Evolutionary conservation across 1,140 invertebrate species (phyloP), one percentile per base, ranked within the genome.

Genomic region (Sarcophaga peregrina): DNA sequence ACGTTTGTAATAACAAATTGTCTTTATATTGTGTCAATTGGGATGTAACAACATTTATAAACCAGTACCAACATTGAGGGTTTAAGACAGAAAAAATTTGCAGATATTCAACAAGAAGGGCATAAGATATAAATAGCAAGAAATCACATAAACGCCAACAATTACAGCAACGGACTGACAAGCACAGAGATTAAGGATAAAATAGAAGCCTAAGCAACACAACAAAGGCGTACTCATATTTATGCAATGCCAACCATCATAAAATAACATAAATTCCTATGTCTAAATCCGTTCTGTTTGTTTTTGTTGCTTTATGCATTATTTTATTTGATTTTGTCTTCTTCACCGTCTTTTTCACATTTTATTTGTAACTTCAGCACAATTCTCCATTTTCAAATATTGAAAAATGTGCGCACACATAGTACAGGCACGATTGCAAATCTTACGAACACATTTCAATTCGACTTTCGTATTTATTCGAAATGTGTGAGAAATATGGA

Each of bases 181-280:
- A 72, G 62, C n/a, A 72, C 25, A 37, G 25, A 37, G 1, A 37
- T 58, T n/a, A 58, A n/a, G 15, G 6, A 46, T 47, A 76, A 47
- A 76, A 48, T n/a, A 76, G 45, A 76, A 46, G 15, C 47, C 74
- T 76, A 76, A 48, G 47, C 46, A 76, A 76, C 74, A 76, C 74
- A 76, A 76, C 74, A 76, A 76, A 76, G 74, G 74, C 74, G 74
- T 76, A 76, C 4, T 37, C 25, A 37, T 37, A 37, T 76, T 76
- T 76, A 76, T 76, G 74, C 74, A 76, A 76, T 76, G 47, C 74
- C 74, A 76, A 48, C 74, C 74, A 76, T 76, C 74, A 76, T 76
- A 76, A 76, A 76, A 76, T n/a, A 47, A 76, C 74, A 76, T 76
- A 75, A 74, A 74, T 74, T 74, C 37, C 9, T 74, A 37, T 74